A percentile compares a stretch with the other conserved stretches of the same genome.
These are phyloP conservation scores for Drosophila kanekoi DNA, from an alignment of 2,888 invertebrate genomes.

Conservation along the genomic window DNA sequence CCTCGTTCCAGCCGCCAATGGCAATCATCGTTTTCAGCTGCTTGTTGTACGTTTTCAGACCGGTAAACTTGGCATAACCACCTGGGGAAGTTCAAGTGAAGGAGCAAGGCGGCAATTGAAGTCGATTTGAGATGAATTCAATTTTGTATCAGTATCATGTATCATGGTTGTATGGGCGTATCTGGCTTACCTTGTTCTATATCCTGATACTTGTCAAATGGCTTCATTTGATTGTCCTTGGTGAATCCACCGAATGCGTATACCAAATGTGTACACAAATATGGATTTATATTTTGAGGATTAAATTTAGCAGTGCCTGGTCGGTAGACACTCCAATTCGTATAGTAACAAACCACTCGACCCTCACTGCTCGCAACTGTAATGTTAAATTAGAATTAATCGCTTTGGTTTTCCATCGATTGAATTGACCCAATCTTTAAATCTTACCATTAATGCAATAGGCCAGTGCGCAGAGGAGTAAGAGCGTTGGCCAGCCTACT, in stretches of 20 bases:
- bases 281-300: slow-evolving; percentile 97
- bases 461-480: slow-evolving; percentile 79
- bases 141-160: slow-evolving; percentile 13
- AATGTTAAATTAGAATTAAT: background rate
- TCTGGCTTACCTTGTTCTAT: slow-evolving; percentile 93
- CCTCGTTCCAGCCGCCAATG: slow-evolving; percentile 97
- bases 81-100: slow-evolving; percentile 86
- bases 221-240: slow-evolving; percentile 95
- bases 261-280: slow-evolving; percentile 96
- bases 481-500: slow-evolving; percentile 83
- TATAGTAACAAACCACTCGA: slow-evolving; percentile 95
- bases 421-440: background rate
- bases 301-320: slow-evolving; percentile 96
- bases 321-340: slow-evolving; percentile 96
- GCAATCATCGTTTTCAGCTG: slow-evolving; percentile 95
- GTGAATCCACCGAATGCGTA: slow-evolving; percentile 97
- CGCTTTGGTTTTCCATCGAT: background rate
- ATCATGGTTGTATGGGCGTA: slow-evolving; percentile 22
- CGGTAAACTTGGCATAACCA: slow-evolving; percentile 97
- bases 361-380: slow-evolving; percentile 86
- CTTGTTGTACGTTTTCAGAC: slow-evolving; percentile 96
- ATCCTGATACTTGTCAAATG: slow-evolving; percentile 98
- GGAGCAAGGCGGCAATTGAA: slow-evolving; percentile 52
- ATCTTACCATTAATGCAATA: slow-evolving; percentile 81
- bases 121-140: slow-evolving; percentile 34